A percentile compares a stretch with the other conserved stretches of the same genome.
These are phyloP conservation scores for Drosophila sordidapex DNA, from an alignment of 2,888 invertebrate genomes.

Conservation along the genomic window DNA sequence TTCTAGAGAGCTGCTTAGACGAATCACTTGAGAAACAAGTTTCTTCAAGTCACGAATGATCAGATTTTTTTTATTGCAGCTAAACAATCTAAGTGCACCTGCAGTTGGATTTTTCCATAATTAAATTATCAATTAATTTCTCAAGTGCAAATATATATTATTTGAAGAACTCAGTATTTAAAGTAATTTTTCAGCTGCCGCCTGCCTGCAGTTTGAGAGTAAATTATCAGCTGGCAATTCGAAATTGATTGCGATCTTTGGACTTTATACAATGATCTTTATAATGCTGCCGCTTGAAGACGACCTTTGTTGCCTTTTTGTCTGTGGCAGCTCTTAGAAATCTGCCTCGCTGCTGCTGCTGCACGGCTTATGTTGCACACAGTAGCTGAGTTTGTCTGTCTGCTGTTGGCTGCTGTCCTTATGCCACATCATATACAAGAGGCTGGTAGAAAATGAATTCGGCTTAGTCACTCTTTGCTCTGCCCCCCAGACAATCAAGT, in stretches of 20 bases:
- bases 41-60: conserved; percentile 19
- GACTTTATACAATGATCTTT: conserved; percentile 40
- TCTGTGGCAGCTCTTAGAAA: conserved; percentile 23
- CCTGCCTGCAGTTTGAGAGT: conserved; percentile 13
- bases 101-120: conserved; percentile 1
- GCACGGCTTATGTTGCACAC: conserved; percentile 52
- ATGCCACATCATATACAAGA: conserved; percentile 36
- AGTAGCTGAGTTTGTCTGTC: conserved; percentile 49
- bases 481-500: conserved; percentile 45
- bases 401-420: conserved; percentile 16
- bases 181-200: conserved; percentile 8
- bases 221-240: conserved; percentile 22
- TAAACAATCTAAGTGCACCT: not conserved
- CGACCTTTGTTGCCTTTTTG: conserved; percentile 22
- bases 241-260: conserved; percentile 37
- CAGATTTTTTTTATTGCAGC: not conserved
- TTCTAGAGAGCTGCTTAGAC: conserved; percentile 2
- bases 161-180: not conserved
- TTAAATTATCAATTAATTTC: conserved; percentile 14
- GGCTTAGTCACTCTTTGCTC: conserved; percentile 69
- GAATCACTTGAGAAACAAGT: conserved; percentile 22
- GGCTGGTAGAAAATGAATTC: conserved; percentile 50
- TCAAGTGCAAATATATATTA: conserved; percentile 9
- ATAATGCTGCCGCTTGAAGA: conserved; percentile 20
- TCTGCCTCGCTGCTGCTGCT: conserved; percentile 37